Base-by-base conservation (phyloP, 2,113 vertebrate genomes). In the Miniopterus natalensis region DNA sequence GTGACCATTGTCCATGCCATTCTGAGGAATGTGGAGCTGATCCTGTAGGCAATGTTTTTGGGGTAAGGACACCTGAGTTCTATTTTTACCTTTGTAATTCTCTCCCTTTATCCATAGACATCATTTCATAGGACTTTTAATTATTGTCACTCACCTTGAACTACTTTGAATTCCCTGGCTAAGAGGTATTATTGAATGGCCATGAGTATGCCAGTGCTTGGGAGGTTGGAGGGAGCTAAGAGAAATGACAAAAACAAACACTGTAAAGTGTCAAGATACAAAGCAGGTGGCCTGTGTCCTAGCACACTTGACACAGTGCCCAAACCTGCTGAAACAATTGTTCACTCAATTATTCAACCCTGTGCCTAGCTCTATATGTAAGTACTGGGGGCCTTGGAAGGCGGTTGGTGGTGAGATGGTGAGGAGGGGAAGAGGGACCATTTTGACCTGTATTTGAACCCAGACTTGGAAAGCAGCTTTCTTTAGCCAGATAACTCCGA, bases 281-380 rank as follows among this genome's bases (percentile, higher is more conserved):
- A 97, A 96, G 80, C 87, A 97, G 95, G 95, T 95, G 92, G 97
- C 70, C 89, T 57, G 17, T 89, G 86, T 95, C 90, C 71, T 84
- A 84, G 84, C 84, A 65, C 55, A 42, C 75, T 70, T 90, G 92
- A 92, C 63, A 78, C 8, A 63, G 94, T 73, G 80, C 59, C 84
- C 77, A 61, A 89, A 81, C 47, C 79, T 92, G 75, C 84, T 71
- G 59, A 84, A 92, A 84, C 80, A 84, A 47, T 84, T 93, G 74
- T 87, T 95, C 84, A 75, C n/a, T 89, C 79, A 36, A 1, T 92
- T 71, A 61, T 79, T 83, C 49, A 49, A 47, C 40, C 49, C 47
- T 15, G 31, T 49, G 49, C 59, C 86, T 80, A 17, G 70, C n/a
- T 92, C 73, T 89, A 2, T 29, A 47, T 12, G 49, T n/a, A 45